A percentile compares a stretch with the other conserved stretches of the same genome.
Conservation (phyloP, 2,888 invertebrate genomes). For the Dryomyza anilis region DNA sequence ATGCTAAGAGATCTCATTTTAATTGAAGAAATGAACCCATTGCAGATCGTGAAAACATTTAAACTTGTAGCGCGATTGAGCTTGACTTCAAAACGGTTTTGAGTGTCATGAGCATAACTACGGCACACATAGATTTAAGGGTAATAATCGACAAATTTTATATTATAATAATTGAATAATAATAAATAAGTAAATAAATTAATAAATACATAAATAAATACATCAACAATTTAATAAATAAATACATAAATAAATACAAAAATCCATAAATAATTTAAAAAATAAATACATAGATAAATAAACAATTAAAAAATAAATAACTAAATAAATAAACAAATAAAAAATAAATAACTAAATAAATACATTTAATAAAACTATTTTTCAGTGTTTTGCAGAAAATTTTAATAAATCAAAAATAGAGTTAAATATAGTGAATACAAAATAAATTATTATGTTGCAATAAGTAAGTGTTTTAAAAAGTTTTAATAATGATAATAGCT, state of each 20-base stretch:
- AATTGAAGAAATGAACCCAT: too few species aligned
- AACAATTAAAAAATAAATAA: neutral
- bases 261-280: neutral
- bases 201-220: neutral
- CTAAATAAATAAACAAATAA: neutral
- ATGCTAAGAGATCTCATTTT: too few species aligned
- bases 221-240: neutral
- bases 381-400: too few species aligned
- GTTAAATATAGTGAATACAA: too few species aligned
- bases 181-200: neutral
- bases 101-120: neutral
- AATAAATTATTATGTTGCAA: too few species aligned
- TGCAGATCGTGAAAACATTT: neutral
- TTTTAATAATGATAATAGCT: too few species aligned
- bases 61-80: neutral
- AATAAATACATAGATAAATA: neutral
- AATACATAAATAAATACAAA: neutral
- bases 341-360: neutral
- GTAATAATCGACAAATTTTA: too few species aligned
- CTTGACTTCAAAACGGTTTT: slow-evolving; percentile 5
- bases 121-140: too few species aligned
- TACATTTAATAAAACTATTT: too few species aligned
- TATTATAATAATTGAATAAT: too few species aligned
- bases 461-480: too few species aligned
- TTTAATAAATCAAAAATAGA: too few species aligned